phyloP scores from a whole-genome alignment of 2,113 vertebrate species.

The Todiramphus chloris region DNA sequence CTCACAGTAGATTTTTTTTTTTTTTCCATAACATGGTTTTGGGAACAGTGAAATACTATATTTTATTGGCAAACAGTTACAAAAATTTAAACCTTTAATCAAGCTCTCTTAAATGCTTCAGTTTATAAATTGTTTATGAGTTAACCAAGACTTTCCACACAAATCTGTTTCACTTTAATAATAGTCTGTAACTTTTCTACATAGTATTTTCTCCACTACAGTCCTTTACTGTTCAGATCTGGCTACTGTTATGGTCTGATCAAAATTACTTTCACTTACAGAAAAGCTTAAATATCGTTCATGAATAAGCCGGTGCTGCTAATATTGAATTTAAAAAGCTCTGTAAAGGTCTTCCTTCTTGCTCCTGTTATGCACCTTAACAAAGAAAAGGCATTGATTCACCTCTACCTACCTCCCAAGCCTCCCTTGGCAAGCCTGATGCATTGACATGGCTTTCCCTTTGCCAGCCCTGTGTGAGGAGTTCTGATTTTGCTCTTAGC shows the following conservation, averaged over 20 bases:
- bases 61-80: slow-evolving; percentile 53
- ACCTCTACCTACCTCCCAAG: background rate
- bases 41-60: slow-evolving; percentile 57
- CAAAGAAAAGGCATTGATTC: background rate
- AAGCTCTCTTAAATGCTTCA: slow-evolving; percentile 50
- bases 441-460: background rate
- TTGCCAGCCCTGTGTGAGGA: background rate
- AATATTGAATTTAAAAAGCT: background rate
- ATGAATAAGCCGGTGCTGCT: background rate
- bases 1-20: background rate
- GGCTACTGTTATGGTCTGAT: background rate
- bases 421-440: background rate
- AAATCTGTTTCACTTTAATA: slow-evolving; percentile 55
- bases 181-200: slow-evolving; percentile 41
- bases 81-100: slow-evolving; percentile 62
- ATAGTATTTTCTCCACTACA: background rate
- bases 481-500: background rate
- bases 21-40: slow-evolving; percentile 36
- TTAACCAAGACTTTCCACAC: slow-evolving; percentile 39
- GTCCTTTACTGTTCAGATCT: background rate
- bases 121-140: slow-evolving; percentile 70
- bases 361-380: background rate
- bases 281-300: background rate
- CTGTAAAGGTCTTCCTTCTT: background rate
- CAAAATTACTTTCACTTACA: background rate